Evolutionary conservation across 2,797 vertebrate species (phyloP).

Genomic region (Pogoniulus pusillus): DNA sequence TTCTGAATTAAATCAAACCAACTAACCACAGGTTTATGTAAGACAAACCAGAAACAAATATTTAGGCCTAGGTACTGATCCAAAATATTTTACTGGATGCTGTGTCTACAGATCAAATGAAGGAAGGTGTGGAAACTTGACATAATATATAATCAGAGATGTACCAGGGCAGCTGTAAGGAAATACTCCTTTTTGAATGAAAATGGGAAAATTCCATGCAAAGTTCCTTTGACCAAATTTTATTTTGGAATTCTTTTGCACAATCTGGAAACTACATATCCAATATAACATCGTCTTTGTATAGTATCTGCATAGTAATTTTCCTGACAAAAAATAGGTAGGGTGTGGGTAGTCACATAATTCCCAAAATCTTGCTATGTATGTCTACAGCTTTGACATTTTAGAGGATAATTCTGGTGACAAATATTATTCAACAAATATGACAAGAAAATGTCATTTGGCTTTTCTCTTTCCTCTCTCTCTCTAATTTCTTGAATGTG

Average conservation of each 20-base stretch:
- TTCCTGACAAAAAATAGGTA: background rate
- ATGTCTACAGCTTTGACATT: background rate
- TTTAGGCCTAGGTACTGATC: constrained; percentile 7
- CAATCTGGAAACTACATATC: background rate
- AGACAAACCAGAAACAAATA: constrained; percentile 19
- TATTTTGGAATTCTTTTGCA: background rate
- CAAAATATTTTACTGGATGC: constrained; percentile 10
- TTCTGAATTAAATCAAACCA: background rate
- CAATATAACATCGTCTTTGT: background rate
- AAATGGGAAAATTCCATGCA: background rate
- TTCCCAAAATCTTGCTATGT: background rate
- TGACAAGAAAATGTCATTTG: background rate
- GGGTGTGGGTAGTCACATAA: background rate
- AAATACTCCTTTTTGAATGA: background rate
- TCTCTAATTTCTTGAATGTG: background rate
- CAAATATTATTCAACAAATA: background rate
- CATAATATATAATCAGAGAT: constrained; percentile 4
- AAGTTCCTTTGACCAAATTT: background rate
- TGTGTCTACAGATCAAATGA: constrained; percentile 30
- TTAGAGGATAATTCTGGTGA: background rate
- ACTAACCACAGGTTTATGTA: background rate
- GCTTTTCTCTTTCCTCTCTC: background rate
- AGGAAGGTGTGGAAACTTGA: constrained; percentile 28
- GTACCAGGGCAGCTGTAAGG: background rate
- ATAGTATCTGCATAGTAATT: background rate